Base-by-base conservation (phyloP, 2,888 invertebrate genomes). In the Volucella inanis region DNA sequence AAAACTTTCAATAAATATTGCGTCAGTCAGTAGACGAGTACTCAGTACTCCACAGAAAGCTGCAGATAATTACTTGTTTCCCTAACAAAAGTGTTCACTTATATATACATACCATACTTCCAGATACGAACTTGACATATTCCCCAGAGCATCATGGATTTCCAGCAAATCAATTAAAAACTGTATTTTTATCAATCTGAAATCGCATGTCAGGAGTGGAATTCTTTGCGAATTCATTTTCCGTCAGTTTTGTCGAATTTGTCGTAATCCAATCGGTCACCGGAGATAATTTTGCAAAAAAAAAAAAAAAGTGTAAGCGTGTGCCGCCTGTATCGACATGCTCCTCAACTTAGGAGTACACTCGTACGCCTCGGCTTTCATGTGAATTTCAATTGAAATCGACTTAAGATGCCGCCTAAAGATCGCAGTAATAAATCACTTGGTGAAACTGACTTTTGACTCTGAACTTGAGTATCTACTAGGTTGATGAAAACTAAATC, bases 111-210 rank as follows among this genome's bases (percentile, higher is more conserved):
- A n/a, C n/a, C n/a, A n/a, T n/a, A n/a, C n/a, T n/a, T 15, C 49
- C 39, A 15, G 55, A 70, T 70, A 75, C 12, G 15, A 41, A 43
- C 1, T 43, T 4, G 41, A 71, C 59, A 55, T 67, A 31, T 43
- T 31, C 31, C 6, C 31, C 31, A 31, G 31, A 31, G 9, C 59
- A 57, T 67, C 65, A 15, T 12, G 49, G 52, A 68, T 68, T 52
- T 50, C 55, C 41, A 52, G 67, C 65, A 75, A 67, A 52, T 45
- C 57, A 76, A 59, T 76, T 76, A 68, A 61, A 52, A 61, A 14
- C 18, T 14, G 18, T 50, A 3, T 31, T 50, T 55, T n/a, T 47
- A 8, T 55, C 47, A 18, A 12, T 10, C 11, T 57, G 41, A 10
- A 41, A 52, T 45, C 31, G 62, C 64, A 14, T 41, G 55, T 64